These are phyloP conservation scores for Takifugu ocellatus DNA, from an alignment of 2,797 vertebrate species.

Conservation along the genomic window DNA sequence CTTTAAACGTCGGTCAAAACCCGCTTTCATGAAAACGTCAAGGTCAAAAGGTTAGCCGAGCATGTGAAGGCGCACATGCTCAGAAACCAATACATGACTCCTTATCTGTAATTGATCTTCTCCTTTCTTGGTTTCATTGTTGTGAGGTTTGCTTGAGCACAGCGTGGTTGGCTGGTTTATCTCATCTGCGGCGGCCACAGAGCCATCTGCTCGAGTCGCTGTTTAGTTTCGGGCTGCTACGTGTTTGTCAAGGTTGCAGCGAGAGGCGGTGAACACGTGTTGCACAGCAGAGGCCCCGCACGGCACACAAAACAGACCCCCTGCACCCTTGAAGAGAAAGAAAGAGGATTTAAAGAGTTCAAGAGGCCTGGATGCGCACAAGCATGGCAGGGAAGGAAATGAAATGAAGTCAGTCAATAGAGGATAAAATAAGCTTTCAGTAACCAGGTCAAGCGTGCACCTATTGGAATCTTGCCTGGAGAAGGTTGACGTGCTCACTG, in stretches of 20 bases:
- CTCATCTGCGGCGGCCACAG: slow-evolving; percentile 24
- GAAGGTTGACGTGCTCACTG: slow-evolving; percentile 24
- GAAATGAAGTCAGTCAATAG: slow-evolving; percentile 58
- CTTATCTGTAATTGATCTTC: not conserved
- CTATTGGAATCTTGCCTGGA: slow-evolving; percentile 51
- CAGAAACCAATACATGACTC: no score
- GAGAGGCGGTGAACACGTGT: slow-evolving; percentile 38
- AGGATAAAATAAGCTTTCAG: slow-evolving; percentile 71
- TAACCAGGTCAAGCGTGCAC: slow-evolving; percentile 66
- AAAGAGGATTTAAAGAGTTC: slow-evolving; percentile 21
- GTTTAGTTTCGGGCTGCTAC: slow-evolving; percentile 10
- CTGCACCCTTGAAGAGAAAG: not conserved
- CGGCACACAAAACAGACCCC: slow-evolving; percentile 16
- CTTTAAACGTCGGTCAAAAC: slow-evolving; percentile 41
- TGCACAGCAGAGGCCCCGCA: slow-evolving; percentile 26
- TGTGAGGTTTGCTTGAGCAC: not conserved
- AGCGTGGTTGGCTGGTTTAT: not conserved
- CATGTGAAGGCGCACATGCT: no score
- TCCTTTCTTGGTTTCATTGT: slow-evolving; percentile 2
- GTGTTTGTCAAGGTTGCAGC: slow-evolving; percentile 18
- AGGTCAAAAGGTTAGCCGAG: slow-evolving; percentile 55
- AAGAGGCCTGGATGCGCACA: slow-evolving; percentile 32
- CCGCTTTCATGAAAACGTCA: not conserved
- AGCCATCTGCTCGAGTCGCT: slow-evolving; percentile 19
- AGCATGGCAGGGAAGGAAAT: slow-evolving; percentile 48